These are phyloP conservation scores for Rachycentron canadum DNA, from an alignment of 2,797 vertebrate genomes.

Conservation along the genomic window DNA sequence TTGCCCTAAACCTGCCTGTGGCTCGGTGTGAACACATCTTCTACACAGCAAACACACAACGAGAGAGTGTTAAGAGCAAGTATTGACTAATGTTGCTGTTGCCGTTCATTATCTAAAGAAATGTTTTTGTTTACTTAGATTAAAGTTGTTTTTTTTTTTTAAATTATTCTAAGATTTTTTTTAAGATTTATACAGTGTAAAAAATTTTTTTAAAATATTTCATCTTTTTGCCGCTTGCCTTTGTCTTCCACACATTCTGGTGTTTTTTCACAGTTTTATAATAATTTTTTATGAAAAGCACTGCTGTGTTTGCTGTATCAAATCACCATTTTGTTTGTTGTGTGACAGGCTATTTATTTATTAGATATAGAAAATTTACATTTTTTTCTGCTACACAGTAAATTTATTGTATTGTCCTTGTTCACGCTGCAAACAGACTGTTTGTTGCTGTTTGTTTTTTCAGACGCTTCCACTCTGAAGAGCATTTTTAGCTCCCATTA, in stretches of 20 bases:
- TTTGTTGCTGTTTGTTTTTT: neutral
- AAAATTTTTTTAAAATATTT: neutral
- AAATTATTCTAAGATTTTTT: neutral
- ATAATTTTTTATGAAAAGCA: neutral
- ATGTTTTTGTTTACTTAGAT: neutral
- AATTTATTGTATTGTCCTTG: neutral
- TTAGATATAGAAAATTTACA: neutral
- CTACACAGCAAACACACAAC: neutral
- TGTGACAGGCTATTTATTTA: neutral
- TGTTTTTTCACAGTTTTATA: neutral
- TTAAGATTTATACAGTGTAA: neutral
- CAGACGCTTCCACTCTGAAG: neutral
- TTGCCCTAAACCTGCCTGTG: neutral
- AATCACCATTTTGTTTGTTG: neutral
- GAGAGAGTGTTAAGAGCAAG: neutral
- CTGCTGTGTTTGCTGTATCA: neutral
- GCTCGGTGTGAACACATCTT: neutral
- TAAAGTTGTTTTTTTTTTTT: neutral
- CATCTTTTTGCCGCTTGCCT: neutral
- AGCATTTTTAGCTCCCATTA: slow-evolving; percentile 28
- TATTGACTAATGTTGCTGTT: neutral
- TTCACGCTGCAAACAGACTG: neutral
- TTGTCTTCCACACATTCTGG: neutral
- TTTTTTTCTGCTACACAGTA: neutral
- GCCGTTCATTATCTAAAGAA: neutral